Conservation (phyloP, 2,888 invertebrate species). For the Eucriotettix oculatus region DNA sequence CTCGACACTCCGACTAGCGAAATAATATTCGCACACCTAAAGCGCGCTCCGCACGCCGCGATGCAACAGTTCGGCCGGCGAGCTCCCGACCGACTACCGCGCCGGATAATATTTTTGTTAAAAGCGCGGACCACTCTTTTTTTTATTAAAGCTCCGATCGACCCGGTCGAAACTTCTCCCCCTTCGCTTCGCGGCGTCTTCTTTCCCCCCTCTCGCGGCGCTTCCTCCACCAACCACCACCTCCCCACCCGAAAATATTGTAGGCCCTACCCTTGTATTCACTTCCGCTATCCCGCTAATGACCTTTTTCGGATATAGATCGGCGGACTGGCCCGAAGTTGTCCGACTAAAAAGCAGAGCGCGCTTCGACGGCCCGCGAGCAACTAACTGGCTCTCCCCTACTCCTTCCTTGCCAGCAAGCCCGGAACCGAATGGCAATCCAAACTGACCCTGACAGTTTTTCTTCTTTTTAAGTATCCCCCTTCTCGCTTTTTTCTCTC, state of each 20-base stretch:
- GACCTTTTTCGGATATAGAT: constrained; percentile 9
- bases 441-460: constrained; percentile 10
- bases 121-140: no score
- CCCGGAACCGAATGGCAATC: neutral
- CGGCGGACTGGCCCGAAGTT: neutral
- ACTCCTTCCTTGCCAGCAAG: neutral
- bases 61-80: no score
- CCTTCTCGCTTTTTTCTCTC: neutral
- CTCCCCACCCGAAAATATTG: constrained; percentile 4
- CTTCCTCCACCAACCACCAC: constrained; percentile 2
- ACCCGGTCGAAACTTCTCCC: neutral
- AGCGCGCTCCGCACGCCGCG: no score
- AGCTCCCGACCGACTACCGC: no score
- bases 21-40: no score
- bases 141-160: neutral
- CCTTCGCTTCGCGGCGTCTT: neutral
- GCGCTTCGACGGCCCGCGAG: neutral
- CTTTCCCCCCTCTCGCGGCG: constrained; percentile 1
- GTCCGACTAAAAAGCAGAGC: neutral
- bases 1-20: neutral
- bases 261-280: constrained; percentile 5
- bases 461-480: neutral
- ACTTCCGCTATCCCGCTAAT: constrained; percentile 5
- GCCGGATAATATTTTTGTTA: no score
- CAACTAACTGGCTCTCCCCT: neutral